A percentile compares a stretch with the other conserved stretches of the same genome.
phyloP scores from a whole-genome alignment of 37 sponge, comb jelly and placozoan species.

The Amphimedon queenslandica region DNA sequence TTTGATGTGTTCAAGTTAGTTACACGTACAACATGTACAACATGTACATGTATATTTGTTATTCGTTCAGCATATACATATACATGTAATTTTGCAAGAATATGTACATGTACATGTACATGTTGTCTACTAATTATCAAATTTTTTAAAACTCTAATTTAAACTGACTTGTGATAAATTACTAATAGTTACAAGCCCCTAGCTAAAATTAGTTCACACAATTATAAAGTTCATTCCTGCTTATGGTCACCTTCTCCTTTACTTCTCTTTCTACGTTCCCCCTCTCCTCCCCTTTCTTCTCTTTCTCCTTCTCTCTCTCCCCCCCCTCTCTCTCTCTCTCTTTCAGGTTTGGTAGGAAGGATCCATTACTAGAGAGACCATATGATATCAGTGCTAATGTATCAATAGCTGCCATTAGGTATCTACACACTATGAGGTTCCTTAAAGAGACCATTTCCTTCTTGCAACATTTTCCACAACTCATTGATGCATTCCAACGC shows the following conservation, averaged over 20 bases:
- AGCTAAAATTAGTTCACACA: no score
- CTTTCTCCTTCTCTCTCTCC: no score
- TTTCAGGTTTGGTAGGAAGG: conserved; percentile 72
- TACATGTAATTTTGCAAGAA: background rate
- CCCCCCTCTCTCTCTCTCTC: background rate
- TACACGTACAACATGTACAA: conserved; percentile 42
- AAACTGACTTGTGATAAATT: background rate
- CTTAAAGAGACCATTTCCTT: conserved; percentile 92
- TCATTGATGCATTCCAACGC: conserved; percentile 90
- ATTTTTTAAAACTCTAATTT: no score
- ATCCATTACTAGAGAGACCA: conserved; percentile 57
- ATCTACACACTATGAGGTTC: conserved; percentile 98
- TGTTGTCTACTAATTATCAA: no score
- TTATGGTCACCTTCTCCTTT: no score
- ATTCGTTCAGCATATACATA: background rate
- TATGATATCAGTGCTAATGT: conserved; percentile 80
- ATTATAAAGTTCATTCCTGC: no score
- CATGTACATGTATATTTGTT: background rate
- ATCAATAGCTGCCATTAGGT: conserved; percentile 77
- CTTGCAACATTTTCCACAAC: conserved; percentile 88
- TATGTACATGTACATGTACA: no score
- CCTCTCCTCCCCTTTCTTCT: no score
- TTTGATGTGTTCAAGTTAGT: conserved; percentile 83
- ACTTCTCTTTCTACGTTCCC: no score
- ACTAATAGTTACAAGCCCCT: background rate